A percentile compares a stretch with the other conserved stretches of the same genome.
Conservation (phyloP, 2,797 vertebrate genomes). For the Ambastaia sidthimunki region DNA sequence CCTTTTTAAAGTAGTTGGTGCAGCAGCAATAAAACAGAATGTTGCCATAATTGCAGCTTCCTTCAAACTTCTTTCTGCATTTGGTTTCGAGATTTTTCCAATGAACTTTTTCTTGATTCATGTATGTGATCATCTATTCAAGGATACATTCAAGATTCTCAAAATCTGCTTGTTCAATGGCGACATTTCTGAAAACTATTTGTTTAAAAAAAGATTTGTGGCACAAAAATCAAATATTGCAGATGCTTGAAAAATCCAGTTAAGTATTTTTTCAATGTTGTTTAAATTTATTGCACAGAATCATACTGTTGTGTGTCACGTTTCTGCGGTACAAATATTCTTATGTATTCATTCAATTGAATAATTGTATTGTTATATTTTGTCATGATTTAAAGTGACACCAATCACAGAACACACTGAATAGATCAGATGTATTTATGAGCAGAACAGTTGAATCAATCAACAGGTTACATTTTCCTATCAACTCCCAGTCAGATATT, state of each 20-base stretch:
- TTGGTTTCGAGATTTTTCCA: neutral
- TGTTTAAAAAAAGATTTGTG: neutral
- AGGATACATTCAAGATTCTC: neutral
- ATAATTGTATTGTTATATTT: neutral
- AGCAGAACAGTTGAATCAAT: neutral
- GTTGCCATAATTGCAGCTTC: conserved; percentile 52
- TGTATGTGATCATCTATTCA: conserved; percentile 6
- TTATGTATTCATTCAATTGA: neutral
- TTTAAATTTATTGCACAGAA: neutral
- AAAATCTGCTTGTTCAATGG: neutral
- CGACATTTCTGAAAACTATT: neutral
- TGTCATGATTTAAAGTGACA: neutral
- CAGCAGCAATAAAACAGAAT: conserved; percentile 70
- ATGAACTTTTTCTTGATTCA: neutral
- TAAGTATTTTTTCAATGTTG: conserved; percentile 1
- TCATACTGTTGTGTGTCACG: neutral
- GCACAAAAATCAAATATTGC: neutral
- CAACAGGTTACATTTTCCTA: conserved; percentile 26
- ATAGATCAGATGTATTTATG: neutral
- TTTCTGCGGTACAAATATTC: neutral
- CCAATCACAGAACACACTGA: neutral
- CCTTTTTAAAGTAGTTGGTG: conserved; percentile 70
- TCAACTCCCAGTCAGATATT: neutral
- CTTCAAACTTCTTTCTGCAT: conserved; percentile 29
- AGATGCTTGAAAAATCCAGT: neutral